Conservation (phyloP, 2,888 invertebrate genomes). For the Plebejus melissa region DNA sequence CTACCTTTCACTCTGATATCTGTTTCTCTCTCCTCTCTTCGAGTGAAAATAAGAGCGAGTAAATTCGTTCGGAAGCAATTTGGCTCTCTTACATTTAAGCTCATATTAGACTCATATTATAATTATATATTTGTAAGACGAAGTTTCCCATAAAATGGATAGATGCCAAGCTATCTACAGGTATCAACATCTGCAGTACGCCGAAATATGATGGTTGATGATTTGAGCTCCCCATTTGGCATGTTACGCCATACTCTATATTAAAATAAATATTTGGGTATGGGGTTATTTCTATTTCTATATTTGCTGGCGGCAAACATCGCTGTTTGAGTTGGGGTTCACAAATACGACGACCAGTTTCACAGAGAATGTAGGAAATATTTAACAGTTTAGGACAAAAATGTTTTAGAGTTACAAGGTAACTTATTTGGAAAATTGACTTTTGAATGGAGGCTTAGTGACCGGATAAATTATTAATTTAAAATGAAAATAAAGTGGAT, state of each 20-base stretch:
- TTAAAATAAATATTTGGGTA: constrained; percentile 37
- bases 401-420: too few relatives aligned
- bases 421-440: too few relatives aligned
- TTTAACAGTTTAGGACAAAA: neutral
- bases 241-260: constrained; percentile 33
- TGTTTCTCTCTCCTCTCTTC: too few relatives aligned
- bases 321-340: neutral
- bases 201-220: neutral
- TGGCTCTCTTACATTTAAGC: too few relatives aligned
- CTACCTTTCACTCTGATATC: too few relatives aligned
- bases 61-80: too few relatives aligned
- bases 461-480: too few relatives aligned
- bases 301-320: constrained; percentile 4
- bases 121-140: too few relatives aligned
- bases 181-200: neutral
- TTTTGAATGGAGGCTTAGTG: too few relatives aligned
- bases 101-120: too few relatives aligned
- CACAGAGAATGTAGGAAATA: neutral
- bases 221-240: constrained; percentile 25
- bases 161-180: neutral
- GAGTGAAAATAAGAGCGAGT: too few relatives aligned
- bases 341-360: constrained; percentile 8
- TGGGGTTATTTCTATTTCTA: constrained; percentile 35
- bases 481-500: too few relatives aligned
- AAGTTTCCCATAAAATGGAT: neutral